phyloP scores from a whole-genome alignment of 2,888 invertebrate genomes.

The Sisyra terminalis region DNA sequence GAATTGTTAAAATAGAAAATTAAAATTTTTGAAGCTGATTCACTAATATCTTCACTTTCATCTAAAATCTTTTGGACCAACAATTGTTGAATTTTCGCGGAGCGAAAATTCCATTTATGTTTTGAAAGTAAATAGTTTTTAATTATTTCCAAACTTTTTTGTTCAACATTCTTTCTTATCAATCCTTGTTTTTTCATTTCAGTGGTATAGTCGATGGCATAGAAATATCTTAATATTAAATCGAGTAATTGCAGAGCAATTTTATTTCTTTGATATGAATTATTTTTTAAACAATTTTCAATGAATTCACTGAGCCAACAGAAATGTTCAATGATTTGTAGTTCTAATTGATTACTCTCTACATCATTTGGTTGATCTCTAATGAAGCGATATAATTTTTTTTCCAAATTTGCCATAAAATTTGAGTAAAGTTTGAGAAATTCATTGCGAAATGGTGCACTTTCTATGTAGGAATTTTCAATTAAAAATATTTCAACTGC shows the following conservation, averaged over 20 bases:
- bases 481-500: not conserved
- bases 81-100: not conserved
- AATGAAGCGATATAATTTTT: not conserved
- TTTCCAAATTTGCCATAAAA: not conserved
- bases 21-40: not conserved
- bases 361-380: not conserved
- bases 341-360: not conserved
- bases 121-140: not conserved
- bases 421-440: constrained; percentile 2
- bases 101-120: not conserved
- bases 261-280: constrained; percentile 4
- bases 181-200: not conserved
- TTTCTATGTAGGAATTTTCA: constrained; percentile 3
- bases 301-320: not conserved
- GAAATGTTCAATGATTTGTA: not conserved
- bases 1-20: constrained; percentile 1
- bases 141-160: not conserved
- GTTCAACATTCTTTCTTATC: not conserved
- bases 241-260: not conserved
- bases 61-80: not conserved
- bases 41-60: constrained; percentile 2
- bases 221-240: constrained; percentile 2
- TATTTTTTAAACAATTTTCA: not conserved
- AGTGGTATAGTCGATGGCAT: not conserved
- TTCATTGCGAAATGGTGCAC: constrained; percentile 4